These are phyloP conservation scores for Tautogolabrus adspersus DNA, from an alignment of 2,113 vertebrate species.

Conservation along the genomic window DNA sequence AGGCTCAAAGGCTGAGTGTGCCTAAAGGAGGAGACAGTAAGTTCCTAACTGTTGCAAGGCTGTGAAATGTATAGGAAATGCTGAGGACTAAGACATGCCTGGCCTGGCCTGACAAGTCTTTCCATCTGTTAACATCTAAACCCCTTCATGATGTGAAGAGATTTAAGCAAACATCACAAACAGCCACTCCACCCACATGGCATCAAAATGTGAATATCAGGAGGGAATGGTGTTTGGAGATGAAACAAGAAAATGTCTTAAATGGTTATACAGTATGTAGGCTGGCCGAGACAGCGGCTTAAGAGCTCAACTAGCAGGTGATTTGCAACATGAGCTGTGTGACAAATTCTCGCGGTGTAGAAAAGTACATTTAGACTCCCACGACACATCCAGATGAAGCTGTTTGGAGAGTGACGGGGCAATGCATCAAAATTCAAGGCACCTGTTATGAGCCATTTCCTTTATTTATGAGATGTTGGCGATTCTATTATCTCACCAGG, in stretches of 20 bases:
- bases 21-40: slow-evolving; percentile 18
- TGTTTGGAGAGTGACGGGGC: slow-evolving; percentile 21
- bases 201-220: slow-evolving; percentile 18
- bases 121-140: neutral
- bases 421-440: slow-evolving; percentile 16
- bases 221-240: slow-evolving; percentile 5
- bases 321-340: slow-evolving; percentile 34
- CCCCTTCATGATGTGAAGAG: neutral
- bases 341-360: slow-evolving; percentile 30
- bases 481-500: slow-evolving; percentile 5
- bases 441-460: slow-evolving; percentile 19
- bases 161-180: slow-evolving; percentile 1
- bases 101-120: neutral
- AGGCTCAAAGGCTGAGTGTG: slow-evolving; percentile 21
- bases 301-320: slow-evolving; percentile 9
- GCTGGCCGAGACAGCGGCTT: slow-evolving; percentile 6
- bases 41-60: neutral
- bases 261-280: neutral
- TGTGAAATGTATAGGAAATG: slow-evolving; percentile 10
- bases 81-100: slow-evolving; percentile 10
- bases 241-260: slow-evolving; percentile 19
- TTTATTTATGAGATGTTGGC: slow-evolving; percentile 19
- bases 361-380: slow-evolving; percentile 30
- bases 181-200: neutral
- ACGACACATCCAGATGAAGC: slow-evolving; percentile 33